Evolutionary conservation across 2,113 vertebrate species (phyloP), one percentile per base, ranked within the genome.

Genomic region (Tauraco erythrolophus): DNA sequence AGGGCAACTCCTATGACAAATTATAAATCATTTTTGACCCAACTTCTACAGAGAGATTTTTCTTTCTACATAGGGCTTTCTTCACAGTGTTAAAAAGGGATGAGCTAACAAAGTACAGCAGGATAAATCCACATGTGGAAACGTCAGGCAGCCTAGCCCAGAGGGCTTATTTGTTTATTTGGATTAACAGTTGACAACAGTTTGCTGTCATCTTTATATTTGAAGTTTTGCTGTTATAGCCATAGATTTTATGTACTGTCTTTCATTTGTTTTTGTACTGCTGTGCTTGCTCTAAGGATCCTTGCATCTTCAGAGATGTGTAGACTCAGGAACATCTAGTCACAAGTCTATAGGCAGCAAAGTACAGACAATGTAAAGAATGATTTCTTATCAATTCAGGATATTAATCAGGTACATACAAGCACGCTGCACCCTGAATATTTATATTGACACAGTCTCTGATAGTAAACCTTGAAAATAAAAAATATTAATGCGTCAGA

Each of bases 361-460:
- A 48, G 3, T 30, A 23, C 1, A 1, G 6, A 14, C 13, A 56
- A 30, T 16, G 7, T 50, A 78, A 79, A 88, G 12, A 75, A 82
- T 28, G 0, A 23, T 50, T 56, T 54, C 19, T 84, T 54, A 75
- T 19, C 2, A 65, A 28, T 57, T 74, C 18, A 56, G 37, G 23
- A 69, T 35, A 48, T 81, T 0, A n/a, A 48, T 48, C 21, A 7
- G 9, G 10, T 33, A 61, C 1, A 1, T 27, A 27, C 0, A 1
- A 60, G 18, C 10, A 68, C 13, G 14, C 3, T 1, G 0, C 4
- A 62, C 2, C 10, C 41, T 64, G 22, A 61, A 14, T 70, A 46
- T 76, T 76, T 64, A 11, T 80, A 27, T 24, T 65, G 13, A 12
- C 12, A 53, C 30, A 19, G 4, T 50, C 3, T 46, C 24, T n/a